phyloP scores from a whole-genome alignment of 2,797 vertebrate species.

The Chelon labrosus region DNA sequence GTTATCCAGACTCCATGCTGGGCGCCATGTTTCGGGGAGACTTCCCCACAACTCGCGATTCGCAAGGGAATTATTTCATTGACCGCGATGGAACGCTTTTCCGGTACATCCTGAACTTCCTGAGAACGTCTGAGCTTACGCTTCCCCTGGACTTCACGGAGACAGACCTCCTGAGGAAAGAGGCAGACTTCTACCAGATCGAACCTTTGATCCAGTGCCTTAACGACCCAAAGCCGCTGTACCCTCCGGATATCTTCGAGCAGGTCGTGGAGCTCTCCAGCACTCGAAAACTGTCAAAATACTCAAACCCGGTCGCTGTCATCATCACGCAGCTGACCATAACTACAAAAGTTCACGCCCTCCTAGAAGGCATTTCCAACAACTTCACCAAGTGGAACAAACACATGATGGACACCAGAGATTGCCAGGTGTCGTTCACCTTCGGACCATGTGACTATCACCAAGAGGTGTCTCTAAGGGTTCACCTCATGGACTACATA shows the following conservation, averaged over 20 bases:
- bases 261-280: conserved; percentile 98
- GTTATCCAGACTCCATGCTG: conserved; percentile 98
- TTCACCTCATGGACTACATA: conserved; percentile 99
- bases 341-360: conserved; percentile 95
- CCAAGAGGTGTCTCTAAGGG: conserved; percentile 96
- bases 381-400: conserved; percentile 99
- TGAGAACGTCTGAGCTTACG: conserved; percentile 98
- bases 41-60: conserved; percentile 95
- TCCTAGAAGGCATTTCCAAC: conserved; percentile 97
- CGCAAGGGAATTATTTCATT: conserved; percentile 98
- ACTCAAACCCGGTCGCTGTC: conserved; percentile 97
- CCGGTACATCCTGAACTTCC: conserved; percentile 97
- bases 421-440: conserved; percentile 99
- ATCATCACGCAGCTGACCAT: conserved; percentile 98
- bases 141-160: conserved; percentile 97
- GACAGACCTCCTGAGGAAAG: conserved; percentile 95
- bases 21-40: conserved; percentile 99
- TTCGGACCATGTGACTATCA: conserved; percentile 99
- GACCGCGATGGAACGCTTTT: conserved; percentile 98
- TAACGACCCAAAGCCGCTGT: conserved; percentile 95
- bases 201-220: conserved; percentile 98
- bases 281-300: conserved; percentile 98
- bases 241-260: conserved; percentile 96
- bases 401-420: conserved; percentile 99
- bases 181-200: conserved; percentile 99